These are phyloP conservation scores for Platichthys stellatus DNA, from an alignment of 2,113 vertebrate genomes.

Conservation along the genomic window DNA sequence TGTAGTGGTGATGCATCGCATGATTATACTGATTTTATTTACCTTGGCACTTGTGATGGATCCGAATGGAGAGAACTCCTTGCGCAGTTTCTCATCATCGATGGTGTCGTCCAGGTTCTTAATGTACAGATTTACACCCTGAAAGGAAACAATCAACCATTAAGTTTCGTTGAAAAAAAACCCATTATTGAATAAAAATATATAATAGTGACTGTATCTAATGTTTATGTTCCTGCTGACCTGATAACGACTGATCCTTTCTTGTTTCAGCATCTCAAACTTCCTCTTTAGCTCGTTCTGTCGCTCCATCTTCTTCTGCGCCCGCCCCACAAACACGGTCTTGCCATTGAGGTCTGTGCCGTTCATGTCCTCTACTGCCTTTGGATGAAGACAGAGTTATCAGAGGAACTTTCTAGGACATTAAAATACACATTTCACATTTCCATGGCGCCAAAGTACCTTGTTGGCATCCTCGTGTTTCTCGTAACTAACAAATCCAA, in stretches of 20 bases:
- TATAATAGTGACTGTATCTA: not conserved
- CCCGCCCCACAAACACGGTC: conserved; percentile 94
- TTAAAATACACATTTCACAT: not conserved
- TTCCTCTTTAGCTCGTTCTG: conserved; percentile 96
- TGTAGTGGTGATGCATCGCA: not conserved
- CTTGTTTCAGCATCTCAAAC: conserved; percentile 97
- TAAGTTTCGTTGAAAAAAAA: not conserved
- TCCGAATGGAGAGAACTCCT: conserved; percentile 97
- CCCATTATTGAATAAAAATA: too few relatives aligned
- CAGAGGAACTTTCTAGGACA: not conserved
- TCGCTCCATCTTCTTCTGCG: conserved; percentile 98
- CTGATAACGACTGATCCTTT: conserved; percentile 98
- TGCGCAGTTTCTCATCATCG: conserved; percentile 97
- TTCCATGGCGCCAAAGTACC: conserved; percentile 77
- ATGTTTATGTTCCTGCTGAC: conserved; percentile 67
- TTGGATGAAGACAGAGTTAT: conserved; percentile 17
- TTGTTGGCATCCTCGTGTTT: conserved; percentile 98
- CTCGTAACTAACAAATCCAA: conserved; percentile 98
- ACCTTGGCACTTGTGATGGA: conserved; percentile 99
- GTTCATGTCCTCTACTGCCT: conserved; percentile 99
- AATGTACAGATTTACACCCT: conserved; percentile 99
- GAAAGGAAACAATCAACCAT: conserved; percentile 36
- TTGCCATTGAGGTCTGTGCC: conserved; percentile 96
- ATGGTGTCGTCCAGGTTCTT: conserved; percentile 99
- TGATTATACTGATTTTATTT: conserved; percentile 24